A percentile compares a stretch with the other conserved stretches of the same genome.
Conservation (phyloP, 2,888 invertebrate genomes). For the Drosophila prostipennis region DNA sequence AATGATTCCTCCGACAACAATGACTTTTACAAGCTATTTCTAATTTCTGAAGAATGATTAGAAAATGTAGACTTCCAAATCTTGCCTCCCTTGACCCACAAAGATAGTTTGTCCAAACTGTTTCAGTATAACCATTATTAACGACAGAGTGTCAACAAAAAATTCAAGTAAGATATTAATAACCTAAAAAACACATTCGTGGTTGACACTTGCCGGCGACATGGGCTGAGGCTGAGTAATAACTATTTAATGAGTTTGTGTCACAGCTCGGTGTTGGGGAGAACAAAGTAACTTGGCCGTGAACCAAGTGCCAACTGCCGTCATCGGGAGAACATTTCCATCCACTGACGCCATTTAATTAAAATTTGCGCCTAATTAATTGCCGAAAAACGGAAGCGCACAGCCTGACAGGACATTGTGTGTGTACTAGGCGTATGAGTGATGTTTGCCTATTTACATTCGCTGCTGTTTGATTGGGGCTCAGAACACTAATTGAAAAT, state of each 20-base stretch:
- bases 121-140: constrained; percentile 30
- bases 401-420: constrained; percentile 53
- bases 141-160: constrained; percentile 30
- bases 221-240: constrained; percentile 61
- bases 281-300: constrained; percentile 61
- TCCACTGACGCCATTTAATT: constrained; percentile 63
- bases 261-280: constrained; percentile 39
- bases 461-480: constrained; percentile 10
- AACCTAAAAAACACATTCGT: constrained; percentile 57
- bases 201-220: constrained; percentile 51
- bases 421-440: constrained; percentile 62
- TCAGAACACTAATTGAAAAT: constrained; percentile 55
- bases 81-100: constrained; percentile 20
- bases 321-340: constrained; percentile 32
- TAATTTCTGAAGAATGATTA: too few relatives aligned
- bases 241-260: constrained; percentile 76
- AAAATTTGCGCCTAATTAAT: constrained; percentile 75
- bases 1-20: too few relatives aligned
- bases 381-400: constrained; percentile 53
- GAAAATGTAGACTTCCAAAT: neutral
- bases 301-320: constrained; percentile 30
- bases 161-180: constrained; percentile 55
- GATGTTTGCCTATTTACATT: constrained; percentile 37
- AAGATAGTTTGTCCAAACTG: neutral
- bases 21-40: too few relatives aligned